These are phyloP conservation scores for Adelognathus sp. DNA, from an alignment of 2,888 invertebrate genomes.

Conservation along the genomic window DNA sequence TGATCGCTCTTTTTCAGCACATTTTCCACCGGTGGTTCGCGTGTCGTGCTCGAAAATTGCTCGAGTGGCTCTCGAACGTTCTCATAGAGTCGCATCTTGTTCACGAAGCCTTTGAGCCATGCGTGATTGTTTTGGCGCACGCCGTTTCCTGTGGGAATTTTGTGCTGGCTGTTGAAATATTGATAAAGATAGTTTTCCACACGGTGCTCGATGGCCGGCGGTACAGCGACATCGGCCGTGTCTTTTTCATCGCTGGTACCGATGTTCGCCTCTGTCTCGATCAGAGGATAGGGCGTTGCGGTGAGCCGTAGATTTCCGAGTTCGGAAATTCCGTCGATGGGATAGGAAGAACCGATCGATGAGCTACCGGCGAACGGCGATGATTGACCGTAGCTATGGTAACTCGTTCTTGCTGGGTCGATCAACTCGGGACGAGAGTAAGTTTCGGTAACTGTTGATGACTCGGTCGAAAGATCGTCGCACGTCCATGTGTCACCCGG, in stretches of 20 bases:
- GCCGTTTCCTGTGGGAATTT: conserved; percentile 17
- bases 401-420: conserved; percentile 63
- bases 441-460: not conserved
- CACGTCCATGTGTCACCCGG: conserved; percentile 74
- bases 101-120: conserved; percentile 51
- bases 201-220: conserved; percentile 36
- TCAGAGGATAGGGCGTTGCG: conserved; percentile 67
- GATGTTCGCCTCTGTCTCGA: conserved; percentile 53
- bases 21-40: not conserved
- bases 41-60: conserved; percentile 5
- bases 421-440: conserved; percentile 60
- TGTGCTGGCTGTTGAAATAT: conserved; percentile 49
- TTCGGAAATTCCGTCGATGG: conserved; percentile 52
- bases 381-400: conserved; percentile 58
- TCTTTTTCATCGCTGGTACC: conserved; percentile 1
- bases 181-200: conserved; percentile 56
- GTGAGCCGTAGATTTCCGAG: conserved; percentile 41
- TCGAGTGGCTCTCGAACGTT: conserved; percentile 41
- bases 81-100: conserved; percentile 59
- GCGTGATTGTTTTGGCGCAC: conserved; percentile 32
- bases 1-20: conserved; percentile 1
- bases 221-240: not conserved
- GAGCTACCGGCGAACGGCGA: conserved; percentile 44
- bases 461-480: conserved; percentile 58
- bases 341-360: conserved; percentile 57